Conservation (phyloP, 2,797 vertebrate species). For the Lutra lutra region DNA sequence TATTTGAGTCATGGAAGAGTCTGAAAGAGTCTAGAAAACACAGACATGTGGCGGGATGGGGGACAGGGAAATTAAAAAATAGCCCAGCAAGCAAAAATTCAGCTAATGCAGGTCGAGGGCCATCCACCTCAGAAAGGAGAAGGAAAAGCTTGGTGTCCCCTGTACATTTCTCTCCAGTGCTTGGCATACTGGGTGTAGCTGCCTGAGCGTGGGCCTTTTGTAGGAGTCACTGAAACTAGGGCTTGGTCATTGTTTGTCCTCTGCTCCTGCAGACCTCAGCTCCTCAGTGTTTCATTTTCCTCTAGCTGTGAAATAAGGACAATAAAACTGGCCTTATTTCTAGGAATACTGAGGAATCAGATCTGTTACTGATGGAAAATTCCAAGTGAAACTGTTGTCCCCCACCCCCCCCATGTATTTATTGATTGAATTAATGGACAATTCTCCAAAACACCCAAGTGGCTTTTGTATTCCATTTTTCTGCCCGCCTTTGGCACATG, state of each 20-base stretch:
- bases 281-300: background rate
- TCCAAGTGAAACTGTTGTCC: background rate
- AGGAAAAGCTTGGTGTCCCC: background rate
- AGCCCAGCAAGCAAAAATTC: slow-evolving; percentile 17
- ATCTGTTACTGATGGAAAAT: slow-evolving; percentile 16
- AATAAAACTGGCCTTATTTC: background rate
- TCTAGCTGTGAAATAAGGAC: background rate
- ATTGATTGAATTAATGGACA: slow-evolving; percentile 32
- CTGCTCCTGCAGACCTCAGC: background rate
- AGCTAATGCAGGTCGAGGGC: background rate
- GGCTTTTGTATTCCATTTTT: slow-evolving; percentile 15
- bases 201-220: background rate
- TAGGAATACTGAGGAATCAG: background rate
- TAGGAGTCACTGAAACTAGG: background rate
- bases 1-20: slow-evolving; percentile 67
- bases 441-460: slow-evolving; percentile 20
- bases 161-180: background rate
- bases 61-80: slow-evolving; percentile 43
- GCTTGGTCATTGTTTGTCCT: background rate
- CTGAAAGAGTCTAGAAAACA: slow-evolving; percentile 64
- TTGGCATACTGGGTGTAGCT: background rate
- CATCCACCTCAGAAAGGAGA: background rate
- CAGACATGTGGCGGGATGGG: background rate
- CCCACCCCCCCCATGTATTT: background rate
- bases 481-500: background rate